Evolutionary conservation across 2,888 invertebrate genomes (phyloP).

Genomic region (Platypus cylindrus): DNA sequence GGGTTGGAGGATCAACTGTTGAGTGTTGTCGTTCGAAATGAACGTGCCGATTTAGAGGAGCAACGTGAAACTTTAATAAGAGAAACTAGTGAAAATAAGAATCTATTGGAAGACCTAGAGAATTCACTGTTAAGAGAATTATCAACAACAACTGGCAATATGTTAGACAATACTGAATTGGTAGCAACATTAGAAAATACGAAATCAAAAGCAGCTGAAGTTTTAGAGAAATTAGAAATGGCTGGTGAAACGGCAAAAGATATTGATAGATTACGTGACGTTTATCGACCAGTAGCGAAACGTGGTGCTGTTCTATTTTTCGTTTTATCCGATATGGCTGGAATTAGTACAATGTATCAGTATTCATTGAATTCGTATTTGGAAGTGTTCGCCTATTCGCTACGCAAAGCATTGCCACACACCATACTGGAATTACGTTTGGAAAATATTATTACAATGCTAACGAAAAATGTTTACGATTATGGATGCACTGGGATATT

Average conservation of each 20-base stretch:
- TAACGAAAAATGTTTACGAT: conserved; percentile 80
- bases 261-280: conserved; percentile 72
- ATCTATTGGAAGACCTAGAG: conserved; percentile 68
- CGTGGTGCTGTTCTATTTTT: conserved; percentile 85
- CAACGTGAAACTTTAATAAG: conserved; percentile 70
- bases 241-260: conserved; percentile 65
- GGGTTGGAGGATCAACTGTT: conserved; percentile 84
- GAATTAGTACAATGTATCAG: conserved; percentile 84
- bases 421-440: conserved; percentile 61
- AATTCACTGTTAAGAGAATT: conserved; percentile 74
- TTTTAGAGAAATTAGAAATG: conserved; percentile 63
- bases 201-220: conserved; percentile 75
- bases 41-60: conserved; percentile 78
- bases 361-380: conserved; percentile 78
- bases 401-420: conserved; percentile 73
- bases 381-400: conserved; percentile 68
- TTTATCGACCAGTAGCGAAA: conserved; percentile 73
- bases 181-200: conserved; percentile 79
- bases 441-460: conserved; percentile 66
- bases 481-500: conserved; percentile 89
- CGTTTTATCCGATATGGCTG: conserved; percentile 79
- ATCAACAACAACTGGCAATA: conserved; percentile 78
- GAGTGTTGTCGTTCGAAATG: conserved; percentile 78
- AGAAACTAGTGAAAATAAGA: conserved; percentile 79
- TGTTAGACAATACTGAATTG: conserved; percentile 83